Evolutionary conservation across 2,888 invertebrate species (phyloP).

Genomic region (Priocnemis perturbator): DNA sequence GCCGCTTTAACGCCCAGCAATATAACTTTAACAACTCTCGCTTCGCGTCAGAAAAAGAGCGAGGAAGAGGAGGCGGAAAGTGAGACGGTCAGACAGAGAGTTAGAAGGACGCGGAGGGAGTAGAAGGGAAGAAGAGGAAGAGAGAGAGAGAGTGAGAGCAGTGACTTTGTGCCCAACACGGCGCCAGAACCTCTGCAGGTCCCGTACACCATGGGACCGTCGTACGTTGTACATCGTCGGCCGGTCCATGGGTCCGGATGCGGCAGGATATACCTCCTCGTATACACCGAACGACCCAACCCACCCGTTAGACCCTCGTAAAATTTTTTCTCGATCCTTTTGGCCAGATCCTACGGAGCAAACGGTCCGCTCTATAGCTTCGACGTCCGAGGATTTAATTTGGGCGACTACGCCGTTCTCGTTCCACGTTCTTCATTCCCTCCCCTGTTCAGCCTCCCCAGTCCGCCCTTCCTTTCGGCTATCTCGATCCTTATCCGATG

Average conservation of each 20-base stretch:
- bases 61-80: conserved; percentile 23
- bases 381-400: conserved; percentile 73
- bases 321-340: conserved; percentile 65
- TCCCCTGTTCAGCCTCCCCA: not conserved
- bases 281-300: conserved; percentile 59
- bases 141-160: conserved; percentile 37
- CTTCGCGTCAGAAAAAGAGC: conserved; percentile 15
- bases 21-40: conserved; percentile 71
- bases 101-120: conserved; percentile 15
- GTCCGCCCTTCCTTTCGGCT: conserved; percentile 3
- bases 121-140: conserved; percentile 24
- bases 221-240: conserved; percentile 57
- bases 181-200: conserved; percentile 58
- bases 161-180: conserved; percentile 65
- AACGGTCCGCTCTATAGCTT: conserved; percentile 61
- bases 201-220: conserved; percentile 55
- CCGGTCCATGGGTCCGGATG: conserved; percentile 57
- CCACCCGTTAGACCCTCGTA: conserved; percentile 71
- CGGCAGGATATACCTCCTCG: conserved; percentile 57
- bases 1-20: conserved; percentile 68
- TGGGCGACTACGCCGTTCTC: conserved; percentile 62
- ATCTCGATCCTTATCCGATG: conserved; percentile 69
- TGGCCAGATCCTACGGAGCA: conserved; percentile 54
- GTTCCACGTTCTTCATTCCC: conserved; percentile 34
- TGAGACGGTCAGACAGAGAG: conserved; percentile 18